Percentiles rank a stretch among this genome's conserved stretches.
phyloP scores from a whole-genome alignment of 2,888 invertebrate species.

The Lepeophtheirus nordmannii region DNA sequence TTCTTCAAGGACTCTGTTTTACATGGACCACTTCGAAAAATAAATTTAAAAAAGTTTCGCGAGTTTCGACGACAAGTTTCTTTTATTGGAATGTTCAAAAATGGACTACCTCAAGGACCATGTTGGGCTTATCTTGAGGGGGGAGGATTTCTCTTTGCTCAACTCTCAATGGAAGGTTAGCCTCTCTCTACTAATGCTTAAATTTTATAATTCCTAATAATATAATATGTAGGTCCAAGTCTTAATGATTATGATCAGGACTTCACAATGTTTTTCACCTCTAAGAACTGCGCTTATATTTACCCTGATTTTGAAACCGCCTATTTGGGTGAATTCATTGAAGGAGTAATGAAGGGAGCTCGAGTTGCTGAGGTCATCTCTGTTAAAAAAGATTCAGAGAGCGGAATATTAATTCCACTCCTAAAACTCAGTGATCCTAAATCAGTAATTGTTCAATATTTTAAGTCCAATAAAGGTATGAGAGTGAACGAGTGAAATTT shows the following conservation, averaged over 20 bases:
- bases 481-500: neutral
- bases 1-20: constrained; percentile 3
- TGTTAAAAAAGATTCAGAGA: neutral
- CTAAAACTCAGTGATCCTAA: constrained; percentile 2
- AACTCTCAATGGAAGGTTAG: constrained; percentile 17
- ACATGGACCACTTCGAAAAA: constrained; percentile 16
- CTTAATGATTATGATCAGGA: neutral
- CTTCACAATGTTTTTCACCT: constrained; percentile 18
- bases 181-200: neutral
- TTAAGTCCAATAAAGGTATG: constrained; percentile 18
- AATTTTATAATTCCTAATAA: neutral
- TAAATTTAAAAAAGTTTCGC: constrained; percentile 19
- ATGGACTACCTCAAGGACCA: constrained; percentile 14
- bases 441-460: neutral
- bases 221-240: neutral
- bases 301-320: constrained; percentile 25
- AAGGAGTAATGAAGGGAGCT: constrained; percentile 24
- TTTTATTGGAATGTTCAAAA: constrained; percentile 6
- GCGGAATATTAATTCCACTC: neutral
- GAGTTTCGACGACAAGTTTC: constrained; percentile 18
- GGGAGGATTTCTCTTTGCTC: constrained; percentile 15
- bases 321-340: constrained; percentile 23
- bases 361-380: constrained; percentile 26
- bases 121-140: constrained; percentile 24
- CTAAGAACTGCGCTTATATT: constrained; percentile 23